Conservation (phyloP, 2,888 invertebrate species). For the Andrena marginata region DNA sequence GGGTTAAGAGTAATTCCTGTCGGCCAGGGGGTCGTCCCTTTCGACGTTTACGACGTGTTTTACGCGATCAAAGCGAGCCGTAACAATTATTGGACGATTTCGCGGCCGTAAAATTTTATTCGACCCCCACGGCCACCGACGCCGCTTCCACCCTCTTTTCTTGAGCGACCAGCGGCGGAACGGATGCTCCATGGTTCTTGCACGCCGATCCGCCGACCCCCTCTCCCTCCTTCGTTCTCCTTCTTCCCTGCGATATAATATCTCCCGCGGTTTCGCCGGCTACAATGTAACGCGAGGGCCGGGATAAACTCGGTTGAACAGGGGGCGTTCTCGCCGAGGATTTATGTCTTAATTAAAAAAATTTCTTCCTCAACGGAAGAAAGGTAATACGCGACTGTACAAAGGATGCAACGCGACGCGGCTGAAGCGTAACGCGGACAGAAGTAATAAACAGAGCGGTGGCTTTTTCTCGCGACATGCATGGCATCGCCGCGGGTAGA, state of each 20-base stretch:
- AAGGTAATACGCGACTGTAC: background rate
- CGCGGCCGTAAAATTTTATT: constrained; percentile 84
- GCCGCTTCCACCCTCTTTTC: constrained; percentile 43
- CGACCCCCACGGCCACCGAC: constrained; percentile 64
- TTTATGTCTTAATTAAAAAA: constrained; percentile 24
- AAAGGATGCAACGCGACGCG: background rate
- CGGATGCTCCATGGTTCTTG: constrained; percentile 18
- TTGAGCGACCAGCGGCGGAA: constrained; percentile 10
- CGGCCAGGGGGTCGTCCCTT: constrained; percentile 75
- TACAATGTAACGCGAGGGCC: background rate
- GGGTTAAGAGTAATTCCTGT: constrained; percentile 77
- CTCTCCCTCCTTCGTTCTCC: background rate
- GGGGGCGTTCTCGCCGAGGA: background rate
- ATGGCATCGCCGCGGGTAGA: background rate
- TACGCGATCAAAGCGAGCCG: constrained; percentile 84
- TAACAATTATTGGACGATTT: constrained; percentile 85
- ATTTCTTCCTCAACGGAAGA: background rate
- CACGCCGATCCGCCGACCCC: background rate
- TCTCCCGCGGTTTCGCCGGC: constrained; percentile 11
- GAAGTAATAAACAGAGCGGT: background rate
- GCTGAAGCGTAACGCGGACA: background rate
- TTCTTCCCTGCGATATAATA: constrained; percentile 12
- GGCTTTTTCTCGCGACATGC: background rate
- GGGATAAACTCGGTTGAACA: background rate
- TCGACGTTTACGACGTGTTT: constrained; percentile 85